Base-by-base conservation (phyloP, 2,113 vertebrate genomes). In the Osmerus mordax region DNA sequence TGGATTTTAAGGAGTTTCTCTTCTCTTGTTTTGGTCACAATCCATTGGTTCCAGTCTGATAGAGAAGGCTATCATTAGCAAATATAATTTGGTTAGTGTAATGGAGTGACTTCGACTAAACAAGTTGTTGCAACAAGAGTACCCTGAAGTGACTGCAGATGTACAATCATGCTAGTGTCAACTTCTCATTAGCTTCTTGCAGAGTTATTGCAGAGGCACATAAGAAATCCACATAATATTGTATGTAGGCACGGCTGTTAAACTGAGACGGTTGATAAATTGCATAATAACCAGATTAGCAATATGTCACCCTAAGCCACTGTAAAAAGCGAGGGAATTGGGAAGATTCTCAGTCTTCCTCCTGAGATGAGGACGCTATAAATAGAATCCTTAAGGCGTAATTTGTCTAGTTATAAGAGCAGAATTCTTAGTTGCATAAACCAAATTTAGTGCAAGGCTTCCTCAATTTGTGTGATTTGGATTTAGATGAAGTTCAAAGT, bases 281-380 rank as follows among this genome's bases (percentile, higher is more conserved):
- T 90, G 87, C 88, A 90, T 92, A 93, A 92, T 91, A 90, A 89
- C 89, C 88, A 91, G 88, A 91, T 92, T 91, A 91, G 85, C 87
- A 86, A 90, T 90, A 88, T 92, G 90, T 93, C 89, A 93, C 77
- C 81, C 82, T 90, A 92, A 93, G 90, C 89, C 88, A 70, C 84
- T 90, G 87, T 91, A 86, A 91, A 88, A 72, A 77, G 84, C 89
- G 69, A 83, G 78, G 82, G 89, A 89, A 89, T 90, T 86, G 85
- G 82, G 83, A 89, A 84, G 86, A 89, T 88, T 91, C 76, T 89
- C 70, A 73, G 75, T 86, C 41, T 11, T 88, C 78, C 86, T 80
- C 83, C 84, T 84, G 86, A 89, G 90, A 93, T 91, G 87, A 89
- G 81, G 77, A 81, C 78, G 84, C 85, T 91, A 91, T 91, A 90